Evolutionary conservation across 1,140 invertebrate species (phyloP).

Genomic region (Brachionus manjavacas): DNA sequence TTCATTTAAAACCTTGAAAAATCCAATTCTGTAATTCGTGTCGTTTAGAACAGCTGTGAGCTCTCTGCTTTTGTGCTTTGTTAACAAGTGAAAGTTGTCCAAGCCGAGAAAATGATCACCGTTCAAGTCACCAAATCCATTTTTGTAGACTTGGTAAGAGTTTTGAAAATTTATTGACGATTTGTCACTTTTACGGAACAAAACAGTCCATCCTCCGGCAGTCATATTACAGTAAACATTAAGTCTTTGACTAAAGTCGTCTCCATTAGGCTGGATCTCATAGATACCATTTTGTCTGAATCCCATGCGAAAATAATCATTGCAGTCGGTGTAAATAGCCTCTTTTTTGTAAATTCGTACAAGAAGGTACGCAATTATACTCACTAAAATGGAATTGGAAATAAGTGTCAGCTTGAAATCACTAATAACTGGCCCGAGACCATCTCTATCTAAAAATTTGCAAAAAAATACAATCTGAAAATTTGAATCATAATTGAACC

Average conservation of each 20-base stretch:
- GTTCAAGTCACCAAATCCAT: slow-evolving; percentile 34
- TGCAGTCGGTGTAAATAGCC: neutral
- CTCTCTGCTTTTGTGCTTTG: neutral
- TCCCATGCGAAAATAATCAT: slow-evolving; percentile 23
- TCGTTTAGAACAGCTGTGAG: slow-evolving; percentile 27
- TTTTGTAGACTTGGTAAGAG: neutral
- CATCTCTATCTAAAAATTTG: neutral
- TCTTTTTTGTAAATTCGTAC: neutral
- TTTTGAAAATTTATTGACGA: neutral
- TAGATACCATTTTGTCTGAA: slow-evolving; percentile 24
- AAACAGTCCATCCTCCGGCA: neutral
- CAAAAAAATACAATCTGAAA: neutral
- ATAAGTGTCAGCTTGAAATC: slow-evolving; percentile 32
- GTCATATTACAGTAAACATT: slow-evolving; percentile 40
- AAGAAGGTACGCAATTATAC: slow-evolving; percentile 1
- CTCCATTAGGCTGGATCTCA: neutral
- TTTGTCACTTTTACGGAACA: neutral
- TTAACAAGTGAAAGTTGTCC: slow-evolving; percentile 25
- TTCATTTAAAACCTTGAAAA: slow-evolving; percentile 8
- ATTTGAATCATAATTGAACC: neutral
- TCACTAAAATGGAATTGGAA: slow-evolving; percentile 3
- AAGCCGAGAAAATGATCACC: slow-evolving; percentile 25
- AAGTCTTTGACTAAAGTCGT: neutral
- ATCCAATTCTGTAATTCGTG: neutral
- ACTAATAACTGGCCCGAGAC: neutral